Evolutionary conservation across 1,140 invertebrate genomes (phyloP), one percentile per base, ranked within the genome.

Genomic region (Mya arenaria): DNA sequence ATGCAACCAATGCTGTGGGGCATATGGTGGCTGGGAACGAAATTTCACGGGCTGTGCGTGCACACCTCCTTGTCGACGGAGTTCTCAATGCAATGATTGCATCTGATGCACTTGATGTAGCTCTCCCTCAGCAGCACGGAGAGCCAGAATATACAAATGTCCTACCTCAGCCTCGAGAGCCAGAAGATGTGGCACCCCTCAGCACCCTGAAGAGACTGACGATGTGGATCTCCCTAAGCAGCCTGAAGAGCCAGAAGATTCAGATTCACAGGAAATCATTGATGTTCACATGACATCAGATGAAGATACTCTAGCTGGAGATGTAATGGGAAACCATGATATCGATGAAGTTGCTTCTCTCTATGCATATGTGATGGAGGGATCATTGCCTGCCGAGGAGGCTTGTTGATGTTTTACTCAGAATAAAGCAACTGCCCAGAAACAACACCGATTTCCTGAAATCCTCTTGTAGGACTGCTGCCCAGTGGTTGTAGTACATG

Each of bases 21-120:
- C 84, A 4, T 87, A 72, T 85, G 85, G 37, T 2, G 36, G 58
- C 92, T 72, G 36, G 91, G 93, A 89, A 85, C 91, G 36, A 48
- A 87, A 6, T 68, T 85, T 1, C 48, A 87, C 36, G 15, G 44
- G 52, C 39, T 55, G 8, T 73, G 78, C 1, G 68, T 62, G 56
- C 37, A 23, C n/a, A 56, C 74, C 17, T 52, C 82, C 10, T 36
- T 69, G 2, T 15, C 52, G 48, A n/a, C 56, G 44, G 6, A 30
- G 23, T 0, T 72, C 15, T 60, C 55, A 44, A 28, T 13, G 23
- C n/a, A 15, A 60, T 17, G 44, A n/a, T 6, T 32, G n/a, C 15
- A 60, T n/a, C 19, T 15, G 13, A 48, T 15, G 13, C 15, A 13
- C 15, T 25, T 19, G 15, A 28, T 10, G 15, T 19, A 28, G 15